Evolutionary conservation across 2,888 invertebrate species (phyloP).

Genomic region (Abscondita cerata): DNA sequence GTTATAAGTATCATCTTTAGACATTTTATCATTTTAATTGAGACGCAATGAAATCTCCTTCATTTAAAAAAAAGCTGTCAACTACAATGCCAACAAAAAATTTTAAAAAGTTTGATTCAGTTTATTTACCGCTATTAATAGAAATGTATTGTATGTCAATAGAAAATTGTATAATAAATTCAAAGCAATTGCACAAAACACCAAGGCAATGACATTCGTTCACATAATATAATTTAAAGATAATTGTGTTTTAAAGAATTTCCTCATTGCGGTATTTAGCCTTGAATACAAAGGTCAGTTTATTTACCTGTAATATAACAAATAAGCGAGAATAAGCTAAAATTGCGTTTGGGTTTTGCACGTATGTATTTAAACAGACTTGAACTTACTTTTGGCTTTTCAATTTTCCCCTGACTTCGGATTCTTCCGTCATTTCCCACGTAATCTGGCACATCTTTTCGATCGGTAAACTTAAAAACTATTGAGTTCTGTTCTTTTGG

Average conservation of each 20-base stretch:
- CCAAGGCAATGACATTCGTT: constrained; percentile 2
- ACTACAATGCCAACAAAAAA: too few relatives aligned
- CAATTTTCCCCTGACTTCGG: constrained; percentile 69
- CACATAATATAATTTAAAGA: not conserved
- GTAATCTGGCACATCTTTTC: constrained; percentile 89
- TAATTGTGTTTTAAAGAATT: not conserved
- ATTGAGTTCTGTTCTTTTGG: constrained; percentile 66
- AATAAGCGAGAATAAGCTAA: too few relatives aligned
- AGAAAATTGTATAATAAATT: too few relatives aligned
- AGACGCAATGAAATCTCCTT: too few relatives aligned
- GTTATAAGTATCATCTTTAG: too few relatives aligned
- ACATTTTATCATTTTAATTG: too few relatives aligned
- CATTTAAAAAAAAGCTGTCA: too few relatives aligned
- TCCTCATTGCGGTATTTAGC: constrained; percentile 1
- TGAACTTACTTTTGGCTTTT: constrained; percentile 75
- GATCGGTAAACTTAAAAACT: constrained; percentile 87
- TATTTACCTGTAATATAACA: constrained; percentile 3
- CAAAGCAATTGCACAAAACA: too few relatives aligned
- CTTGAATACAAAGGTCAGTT: not conserved
- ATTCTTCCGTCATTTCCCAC: constrained; percentile 88
- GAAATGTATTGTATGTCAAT: too few relatives aligned
- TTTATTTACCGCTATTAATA: too few relatives aligned
- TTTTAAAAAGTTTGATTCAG: too few relatives aligned
- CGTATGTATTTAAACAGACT: not conserved
- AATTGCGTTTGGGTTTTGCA: too few relatives aligned